Base-by-base conservation (phyloP, 2,888 invertebrate genomes). In the Drosophila prostipennis region DNA sequence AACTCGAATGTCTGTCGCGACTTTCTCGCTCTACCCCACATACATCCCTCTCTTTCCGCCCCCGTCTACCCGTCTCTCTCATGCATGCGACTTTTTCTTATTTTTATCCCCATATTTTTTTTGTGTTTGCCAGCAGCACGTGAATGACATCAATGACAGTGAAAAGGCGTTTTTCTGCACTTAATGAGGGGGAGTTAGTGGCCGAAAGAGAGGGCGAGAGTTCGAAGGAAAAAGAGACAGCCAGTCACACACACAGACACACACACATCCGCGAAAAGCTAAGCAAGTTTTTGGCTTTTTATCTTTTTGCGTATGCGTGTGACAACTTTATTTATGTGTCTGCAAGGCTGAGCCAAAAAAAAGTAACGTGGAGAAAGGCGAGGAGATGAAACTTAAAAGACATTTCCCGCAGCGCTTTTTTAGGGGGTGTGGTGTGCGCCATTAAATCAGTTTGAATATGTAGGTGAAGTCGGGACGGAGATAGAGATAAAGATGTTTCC, bases 131-230 rank as follows among this genome's bases (percentile, higher is more conserved):
- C 52, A 64, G 58, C 74, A 83, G 77, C 80, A 84, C 82, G 84
- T 81, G 82, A 82, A 82, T 81, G 84, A 84, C 82, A 82, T 84
- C 82, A 82, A 84, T 82, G 82, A 82, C 82, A 82, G 82, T 82
- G 84, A 82, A 82, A 82, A 82, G 82, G 84, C 82, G 82, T 82
- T 82, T 82, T 82, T 82, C 82, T 82, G 84, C 82, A 80, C 82
- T 82, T 82, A 82, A 82, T 82, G 82, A 82, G 82, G 80, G 52
- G 49, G 19, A 45, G 52, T 36, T 29, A 37, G 61, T 40, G 48
- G 53, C 40, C 37, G 51, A 43, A 36, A 34, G 48, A 45, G 53
- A 23, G 19, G 36, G 39, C 13, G 46, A 46, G n/a, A 40, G 13
- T 37, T 14, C 16, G 14, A 2, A 7, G 29, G 56, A 43, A 19